Percentiles rank a stretch among this genome's conserved stretches.
These are phyloP conservation scores for Trachemys scripta DNA, from an alignment of 2,113 vertebrate species.

Conservation along the genomic window DNA sequence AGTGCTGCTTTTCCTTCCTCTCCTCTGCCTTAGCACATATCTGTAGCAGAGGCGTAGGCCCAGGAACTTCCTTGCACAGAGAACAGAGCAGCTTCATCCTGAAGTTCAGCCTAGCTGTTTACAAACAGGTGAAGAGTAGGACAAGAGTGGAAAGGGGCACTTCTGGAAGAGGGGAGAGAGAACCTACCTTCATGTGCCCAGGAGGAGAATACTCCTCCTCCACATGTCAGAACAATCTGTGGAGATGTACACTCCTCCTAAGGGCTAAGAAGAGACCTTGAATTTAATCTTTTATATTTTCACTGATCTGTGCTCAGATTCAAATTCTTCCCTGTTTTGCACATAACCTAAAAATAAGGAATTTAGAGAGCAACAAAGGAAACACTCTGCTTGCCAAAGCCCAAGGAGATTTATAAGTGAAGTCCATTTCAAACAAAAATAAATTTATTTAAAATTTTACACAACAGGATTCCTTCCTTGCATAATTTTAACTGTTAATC, in stretches of 20 bases:
- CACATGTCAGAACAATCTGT: background rate
- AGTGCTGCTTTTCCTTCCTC: background rate
- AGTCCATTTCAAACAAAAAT: conserved; percentile 79
- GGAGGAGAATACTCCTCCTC: background rate
- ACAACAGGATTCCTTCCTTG: conserved; percentile 59
- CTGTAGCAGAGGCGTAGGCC: background rate
- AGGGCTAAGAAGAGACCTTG: background rate
- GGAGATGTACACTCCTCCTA: background rate
- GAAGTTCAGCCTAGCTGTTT: background rate
- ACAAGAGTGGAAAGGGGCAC: background rate
- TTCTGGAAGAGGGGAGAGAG: background rate
- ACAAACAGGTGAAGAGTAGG: background rate
- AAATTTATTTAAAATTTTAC: conserved; percentile 77
- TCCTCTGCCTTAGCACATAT: background rate
- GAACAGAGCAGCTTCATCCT: background rate
- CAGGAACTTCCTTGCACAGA: background rate
- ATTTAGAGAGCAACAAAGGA: background rate
- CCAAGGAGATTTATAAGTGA: background rate
- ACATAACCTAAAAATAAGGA: background rate
- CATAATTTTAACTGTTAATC: conserved; percentile 61
- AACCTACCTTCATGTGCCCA: background rate
- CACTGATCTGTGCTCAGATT: background rate
- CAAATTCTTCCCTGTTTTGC: background rate
- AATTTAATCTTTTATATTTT: background rate
- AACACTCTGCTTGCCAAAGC: background rate